phyloP scores from a whole-genome alignment of 2,113 vertebrate genomes.

The Plecotus auritus region DNA sequence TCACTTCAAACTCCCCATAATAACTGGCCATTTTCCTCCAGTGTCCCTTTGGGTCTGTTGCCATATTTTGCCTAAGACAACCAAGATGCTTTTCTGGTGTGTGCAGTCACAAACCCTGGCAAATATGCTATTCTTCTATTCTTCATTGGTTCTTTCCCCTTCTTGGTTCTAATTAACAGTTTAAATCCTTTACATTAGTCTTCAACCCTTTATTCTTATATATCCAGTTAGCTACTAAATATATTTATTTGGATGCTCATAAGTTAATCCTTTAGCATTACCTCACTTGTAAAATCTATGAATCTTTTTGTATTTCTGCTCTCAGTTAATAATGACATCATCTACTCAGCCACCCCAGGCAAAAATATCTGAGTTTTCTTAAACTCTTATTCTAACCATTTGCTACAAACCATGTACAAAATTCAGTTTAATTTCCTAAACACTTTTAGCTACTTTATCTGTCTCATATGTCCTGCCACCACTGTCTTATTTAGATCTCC shows the following conservation, averaged over 20 bases:
- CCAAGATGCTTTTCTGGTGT: background rate
- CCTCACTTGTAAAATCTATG: background rate
- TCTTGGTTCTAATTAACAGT: background rate
- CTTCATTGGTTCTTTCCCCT: background rate
- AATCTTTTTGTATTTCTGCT: background rate
- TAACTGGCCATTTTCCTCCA: background rate
- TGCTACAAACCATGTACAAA: background rate
- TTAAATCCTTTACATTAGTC: background rate
- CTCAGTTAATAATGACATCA: background rate
- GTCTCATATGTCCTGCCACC: background rate
- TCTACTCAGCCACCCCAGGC: background rate
- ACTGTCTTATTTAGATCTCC: background rate
- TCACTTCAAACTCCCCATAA: background rate
- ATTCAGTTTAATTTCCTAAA: background rate
- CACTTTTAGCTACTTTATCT: background rate
- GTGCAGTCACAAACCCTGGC: background rate
- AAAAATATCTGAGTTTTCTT: background rate
- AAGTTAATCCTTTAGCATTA: background rate
- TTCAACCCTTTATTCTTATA: background rate
- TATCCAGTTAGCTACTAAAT: background rate
- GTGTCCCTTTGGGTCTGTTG: accelerated
- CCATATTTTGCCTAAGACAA: background rate
- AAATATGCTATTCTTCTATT: background rate
- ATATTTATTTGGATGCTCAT: background rate
- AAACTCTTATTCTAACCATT: background rate